Conservation (phyloP, 2,797 vertebrate genomes). For the Spinus pinus region DNA sequence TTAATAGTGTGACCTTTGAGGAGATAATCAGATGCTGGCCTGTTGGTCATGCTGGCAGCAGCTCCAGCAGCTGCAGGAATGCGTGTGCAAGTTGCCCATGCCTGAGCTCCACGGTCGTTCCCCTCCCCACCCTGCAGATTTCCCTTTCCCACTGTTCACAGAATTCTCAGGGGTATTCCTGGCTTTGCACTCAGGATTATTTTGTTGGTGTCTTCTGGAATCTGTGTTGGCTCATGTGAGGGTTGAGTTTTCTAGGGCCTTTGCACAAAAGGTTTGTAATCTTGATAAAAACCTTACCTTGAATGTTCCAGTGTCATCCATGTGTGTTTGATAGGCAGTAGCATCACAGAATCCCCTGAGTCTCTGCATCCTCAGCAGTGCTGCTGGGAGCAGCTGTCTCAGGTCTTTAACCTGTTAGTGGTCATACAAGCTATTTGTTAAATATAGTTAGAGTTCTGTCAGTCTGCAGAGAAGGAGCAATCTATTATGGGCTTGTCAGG, state of each 20-base stretch:
- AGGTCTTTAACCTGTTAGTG: background rate
- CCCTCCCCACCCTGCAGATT: background rate
- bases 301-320: background rate
- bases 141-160: background rate
- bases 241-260: background rate
- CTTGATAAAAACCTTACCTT: background rate
- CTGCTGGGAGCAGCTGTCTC: background rate
- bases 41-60: background rate
- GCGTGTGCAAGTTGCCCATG: background rate
- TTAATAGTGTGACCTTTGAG: slow-evolving; percentile 39
- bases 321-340: background rate
- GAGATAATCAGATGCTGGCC: slow-evolving; percentile 12
- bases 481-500: background rate
- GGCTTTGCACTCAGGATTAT: background rate
- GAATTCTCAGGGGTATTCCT: background rate
- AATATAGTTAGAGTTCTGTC: background rate
- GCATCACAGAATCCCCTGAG: background rate
- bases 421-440: background rate
- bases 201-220: background rate
- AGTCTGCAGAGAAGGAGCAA: background rate
- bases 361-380: background rate
- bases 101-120: background rate
- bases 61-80: slow-evolving; percentile 38
- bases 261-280: background rate
- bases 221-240: background rate